Conservation (phyloP, 2,113 vertebrate genomes). For the Urocolius indicus region DNA sequence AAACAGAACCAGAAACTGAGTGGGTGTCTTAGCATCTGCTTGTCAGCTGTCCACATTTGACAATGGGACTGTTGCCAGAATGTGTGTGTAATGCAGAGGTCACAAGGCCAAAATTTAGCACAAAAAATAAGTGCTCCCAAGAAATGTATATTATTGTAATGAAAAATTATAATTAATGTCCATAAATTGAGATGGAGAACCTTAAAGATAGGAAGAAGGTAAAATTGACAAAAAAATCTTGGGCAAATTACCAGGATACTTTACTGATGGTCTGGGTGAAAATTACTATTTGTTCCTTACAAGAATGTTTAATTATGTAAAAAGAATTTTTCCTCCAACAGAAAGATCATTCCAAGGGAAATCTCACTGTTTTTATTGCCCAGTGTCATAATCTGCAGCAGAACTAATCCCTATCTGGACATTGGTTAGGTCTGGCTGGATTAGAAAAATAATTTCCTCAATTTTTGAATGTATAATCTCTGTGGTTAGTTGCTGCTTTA, state of each 20-base stretch:
- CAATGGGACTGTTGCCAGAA: not conserved
- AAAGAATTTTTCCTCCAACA: not conserved
- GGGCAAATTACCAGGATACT: not conserved
- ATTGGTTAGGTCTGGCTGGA: not conserved
- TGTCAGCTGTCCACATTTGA: not conserved
- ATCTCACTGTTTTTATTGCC: not conserved
- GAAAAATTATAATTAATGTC: not conserved
- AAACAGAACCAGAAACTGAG: not conserved
- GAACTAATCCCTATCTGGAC: not conserved
- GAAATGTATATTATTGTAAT: not conserved
- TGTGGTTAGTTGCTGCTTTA: not conserved
- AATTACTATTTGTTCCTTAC: not conserved
- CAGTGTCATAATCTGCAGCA: not conserved
- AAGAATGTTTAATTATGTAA: not conserved
- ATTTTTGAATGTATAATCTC: not conserved
- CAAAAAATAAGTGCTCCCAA: not conserved
- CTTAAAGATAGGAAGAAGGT: not conserved
- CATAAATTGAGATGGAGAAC: not conserved
- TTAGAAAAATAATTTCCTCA: not conserved
- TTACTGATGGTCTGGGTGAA: not conserved
- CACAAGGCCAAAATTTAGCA: not conserved
- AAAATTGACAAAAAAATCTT: not conserved
- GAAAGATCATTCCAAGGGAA: not conserved
- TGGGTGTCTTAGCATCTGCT: conserved; percentile 11
- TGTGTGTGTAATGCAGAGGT: not conserved